Evolutionary conservation across 2,113 vertebrate genomes (phyloP).

Genomic region (Brachionichthys hirsutus): DNA sequence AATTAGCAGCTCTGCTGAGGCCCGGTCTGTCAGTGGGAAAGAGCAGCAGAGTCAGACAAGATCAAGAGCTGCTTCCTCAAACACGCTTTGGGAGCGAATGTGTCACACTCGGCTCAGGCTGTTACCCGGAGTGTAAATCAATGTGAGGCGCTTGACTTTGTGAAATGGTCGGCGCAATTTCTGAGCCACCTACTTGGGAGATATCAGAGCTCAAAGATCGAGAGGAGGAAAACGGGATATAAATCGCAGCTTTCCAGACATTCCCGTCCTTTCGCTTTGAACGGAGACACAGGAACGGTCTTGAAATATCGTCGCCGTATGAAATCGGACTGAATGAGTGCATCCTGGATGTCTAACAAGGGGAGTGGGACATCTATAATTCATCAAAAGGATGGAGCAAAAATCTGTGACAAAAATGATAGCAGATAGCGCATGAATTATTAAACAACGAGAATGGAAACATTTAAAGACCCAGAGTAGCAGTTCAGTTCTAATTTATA

Average conservation of each 20-base stretch:
- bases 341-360: conserved; percentile 51
- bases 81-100: conserved; percentile 57
- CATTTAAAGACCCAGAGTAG: conserved; percentile 71
- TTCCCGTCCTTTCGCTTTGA: conserved; percentile 47
- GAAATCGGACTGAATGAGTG: conserved; percentile 61
- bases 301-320: conserved; percentile 57
- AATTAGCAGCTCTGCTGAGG: conserved; percentile 68
- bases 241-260: conserved; percentile 52
- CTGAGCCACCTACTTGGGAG: conserved; percentile 55
- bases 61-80: conserved; percentile 69
- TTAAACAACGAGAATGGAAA: conserved; percentile 68
- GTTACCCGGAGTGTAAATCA: conserved; percentile 68
- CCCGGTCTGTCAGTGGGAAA: conserved; percentile 56
- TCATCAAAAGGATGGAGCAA: conserved; percentile 67
- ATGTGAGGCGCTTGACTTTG: conserved; percentile 63
- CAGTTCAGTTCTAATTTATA: conserved; percentile 62
- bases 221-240: conserved; percentile 34
- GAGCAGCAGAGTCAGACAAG: conserved; percentile 59
- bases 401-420: conserved; percentile 75
- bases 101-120: conserved; percentile 51
- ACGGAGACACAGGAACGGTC: conserved; percentile 49
- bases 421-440: conserved; percentile 71
- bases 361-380: conserved; percentile 71
- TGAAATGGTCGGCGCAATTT: conserved; percentile 57
- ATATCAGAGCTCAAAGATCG: conserved; percentile 55